A percentile compares a stretch with the other conserved stretches of the same genome.
These are phyloP conservation scores for Venturia canescens DNA, from an alignment of 1,140 invertebrate genomes.

Conservation along the genomic window DNA sequence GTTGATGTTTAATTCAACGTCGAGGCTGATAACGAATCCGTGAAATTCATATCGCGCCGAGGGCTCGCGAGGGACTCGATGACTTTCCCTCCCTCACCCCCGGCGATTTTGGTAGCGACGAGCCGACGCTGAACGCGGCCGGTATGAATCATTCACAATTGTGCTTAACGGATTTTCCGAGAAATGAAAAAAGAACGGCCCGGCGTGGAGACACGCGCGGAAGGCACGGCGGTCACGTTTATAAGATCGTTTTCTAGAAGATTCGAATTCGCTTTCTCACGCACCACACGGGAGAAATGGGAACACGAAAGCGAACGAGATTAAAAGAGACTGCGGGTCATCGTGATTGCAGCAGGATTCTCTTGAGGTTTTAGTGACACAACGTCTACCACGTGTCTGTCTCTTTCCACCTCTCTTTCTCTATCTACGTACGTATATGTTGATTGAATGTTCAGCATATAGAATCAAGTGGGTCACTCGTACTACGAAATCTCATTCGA, in stretches of 20 bases:
- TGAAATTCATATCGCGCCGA: background rate
- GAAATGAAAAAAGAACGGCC: background rate
- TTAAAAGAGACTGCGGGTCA: slow-evolving; percentile 25
- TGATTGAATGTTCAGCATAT: no score
- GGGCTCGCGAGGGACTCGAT: no score
- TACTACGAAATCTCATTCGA: no score
- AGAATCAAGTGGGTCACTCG: no score
- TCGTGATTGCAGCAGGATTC: slow-evolving; percentile 17
- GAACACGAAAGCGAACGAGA: slow-evolving; percentile 28
- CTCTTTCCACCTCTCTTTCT: no score
- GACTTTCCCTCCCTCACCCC: no score
- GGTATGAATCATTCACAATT: background rate
- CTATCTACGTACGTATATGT: no score
- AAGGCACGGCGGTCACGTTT: background rate
- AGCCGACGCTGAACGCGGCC: background rate
- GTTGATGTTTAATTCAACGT: background rate
- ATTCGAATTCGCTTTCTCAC: slow-evolving; percentile 41
- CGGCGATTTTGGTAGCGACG: background rate
- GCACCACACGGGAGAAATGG: background rate
- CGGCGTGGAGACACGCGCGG: background rate
- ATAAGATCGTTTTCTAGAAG: slow-evolving; percentile 17
- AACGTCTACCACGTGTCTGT: background rate
- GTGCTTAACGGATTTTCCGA: slow-evolving; percentile 18
- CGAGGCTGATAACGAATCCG: background rate
- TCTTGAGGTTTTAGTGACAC: slow-evolving; percentile 11